A percentile compares a stretch with the other conserved stretches of the same genome.
These are phyloP conservation scores for Julus scanicus DNA, from an alignment of 2,888 invertebrate genomes.

Conservation along the genomic window DNA sequence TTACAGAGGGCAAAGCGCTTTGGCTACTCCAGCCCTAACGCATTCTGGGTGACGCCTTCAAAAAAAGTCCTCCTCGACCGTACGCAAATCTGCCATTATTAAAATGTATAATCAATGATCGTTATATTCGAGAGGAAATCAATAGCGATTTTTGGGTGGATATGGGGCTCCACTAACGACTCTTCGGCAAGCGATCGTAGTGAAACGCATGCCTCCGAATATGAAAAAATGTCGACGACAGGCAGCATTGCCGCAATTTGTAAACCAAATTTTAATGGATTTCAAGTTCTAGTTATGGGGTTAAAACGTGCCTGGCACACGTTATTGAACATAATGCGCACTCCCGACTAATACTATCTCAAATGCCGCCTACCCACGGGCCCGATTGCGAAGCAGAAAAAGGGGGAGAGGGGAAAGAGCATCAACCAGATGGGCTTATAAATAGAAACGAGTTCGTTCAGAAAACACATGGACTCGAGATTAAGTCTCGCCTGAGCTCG, in stretches of 20 bases:
- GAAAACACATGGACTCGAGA: background rate
- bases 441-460: background rate
- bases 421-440: slow-evolving; percentile 21
- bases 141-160: background rate
- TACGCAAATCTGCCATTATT: background rate
- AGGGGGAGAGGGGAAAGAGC: background rate
- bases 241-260: background rate
- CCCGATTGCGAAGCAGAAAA: background rate
- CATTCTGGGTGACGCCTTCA: background rate
- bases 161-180: background rate
- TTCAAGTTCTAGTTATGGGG: background rate
- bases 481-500: background rate
- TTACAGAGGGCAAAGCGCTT: background rate
- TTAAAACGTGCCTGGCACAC: slow-evolving; percentile 21
- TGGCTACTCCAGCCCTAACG: background rate
- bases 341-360: background rate
- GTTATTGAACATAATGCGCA: background rate
- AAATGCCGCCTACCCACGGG: background rate
- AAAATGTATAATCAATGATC: background rate
- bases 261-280: slow-evolving; percentile 34
- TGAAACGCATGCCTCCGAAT: background rate
- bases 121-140: background rate
- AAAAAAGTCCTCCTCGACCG: background rate
- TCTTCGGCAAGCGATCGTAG: no score
- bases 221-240: slow-evolving; percentile 1